These are phyloP conservation scores for Neotoxoptera formosana DNA, from an alignment of 1,140 invertebrate species.

Conservation along the genomic window DNA sequence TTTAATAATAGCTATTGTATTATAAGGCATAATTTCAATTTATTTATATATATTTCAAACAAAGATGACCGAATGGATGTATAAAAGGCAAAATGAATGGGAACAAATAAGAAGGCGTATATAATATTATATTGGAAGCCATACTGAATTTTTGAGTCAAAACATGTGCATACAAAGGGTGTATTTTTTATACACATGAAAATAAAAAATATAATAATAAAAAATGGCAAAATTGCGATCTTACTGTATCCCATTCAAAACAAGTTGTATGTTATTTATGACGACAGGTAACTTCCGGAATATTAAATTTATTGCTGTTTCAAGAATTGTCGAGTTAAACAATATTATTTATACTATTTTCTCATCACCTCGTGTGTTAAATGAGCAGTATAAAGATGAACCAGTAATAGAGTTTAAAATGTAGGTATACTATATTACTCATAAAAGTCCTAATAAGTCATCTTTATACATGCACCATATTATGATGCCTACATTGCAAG, in stretches of 20 bases:
- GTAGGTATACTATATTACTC: background rate
- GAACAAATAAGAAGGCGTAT: background rate
- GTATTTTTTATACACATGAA: background rate
- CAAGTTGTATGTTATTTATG: constrained; percentile 31
- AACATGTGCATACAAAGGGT: constrained; percentile 22
- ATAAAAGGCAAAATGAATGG: background rate
- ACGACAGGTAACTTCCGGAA: constrained; percentile 1
- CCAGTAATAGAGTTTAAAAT: background rate
- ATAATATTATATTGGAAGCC: constrained; percentile 9
- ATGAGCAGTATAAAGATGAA: background rate
- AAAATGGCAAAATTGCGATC: background rate
- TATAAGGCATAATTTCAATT: background rate
- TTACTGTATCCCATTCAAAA: background rate
- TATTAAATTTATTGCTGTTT: constrained; percentile 16
- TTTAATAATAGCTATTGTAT: constrained; percentile 6
- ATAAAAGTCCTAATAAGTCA: background rate
- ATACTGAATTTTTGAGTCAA: background rate
- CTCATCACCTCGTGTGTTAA: constrained; percentile 1
- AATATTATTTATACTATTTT: constrained; percentile 33
- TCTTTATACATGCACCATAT: background rate
- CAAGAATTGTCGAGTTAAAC: background rate
- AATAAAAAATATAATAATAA: background rate
- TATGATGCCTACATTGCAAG: background rate
- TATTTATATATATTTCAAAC: background rate
- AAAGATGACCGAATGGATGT: background rate